Evolutionary conservation across 2,797 vertebrate genomes (phyloP), one percentile per base, ranked within the genome.

Genomic region (Cirrhinus mrigala): DNA sequence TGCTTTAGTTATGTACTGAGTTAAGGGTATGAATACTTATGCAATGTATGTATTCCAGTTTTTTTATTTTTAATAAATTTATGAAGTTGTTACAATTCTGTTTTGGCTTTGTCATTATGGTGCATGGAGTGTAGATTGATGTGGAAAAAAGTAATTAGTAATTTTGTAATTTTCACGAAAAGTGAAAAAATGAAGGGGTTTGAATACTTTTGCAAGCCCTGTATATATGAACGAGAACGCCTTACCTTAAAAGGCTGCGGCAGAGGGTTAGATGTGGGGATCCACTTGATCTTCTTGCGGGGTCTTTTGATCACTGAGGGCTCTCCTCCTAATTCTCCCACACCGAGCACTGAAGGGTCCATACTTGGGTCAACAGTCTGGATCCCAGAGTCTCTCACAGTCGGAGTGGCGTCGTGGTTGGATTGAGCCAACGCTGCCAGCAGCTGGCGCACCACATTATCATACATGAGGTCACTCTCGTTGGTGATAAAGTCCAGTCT

Each of bases 221-320:
- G 40, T 40, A 40, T 44, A 70, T 54, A 44, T 37, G 29, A 81
- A 70, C 7, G 10, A 58, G n/a, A 75, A 83, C 4, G 0, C 62
- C 88, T 89, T 92, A 96, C 96, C 93, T 98, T 98, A 93, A 99
- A 99, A 5, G 97, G 92, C 92, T 99, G 98, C n/a, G 98, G 98
- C 88, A 99, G 96, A 68, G 98, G 96, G 91, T 98, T 99, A 85
- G 97, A 96, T 54, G 91, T 90, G 0, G 98, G 95, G 60, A 99
- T 99, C 98, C 98, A 99, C 92, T 99, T 99, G 37, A 99, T 99
- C 92, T 99, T 99, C 92, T 97, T 98, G 58, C 98, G 96, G 1
- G 97, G 96, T 74, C 98, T 94, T 94, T 99, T 99, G 92, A 98
- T 97, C 85, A 99, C 96, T 1, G 97, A 95, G 0, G 97, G 97